phyloP scores from a whole-genome alignment of 2,888 invertebrate species.

The Dicranocentrus wangi region DNA sequence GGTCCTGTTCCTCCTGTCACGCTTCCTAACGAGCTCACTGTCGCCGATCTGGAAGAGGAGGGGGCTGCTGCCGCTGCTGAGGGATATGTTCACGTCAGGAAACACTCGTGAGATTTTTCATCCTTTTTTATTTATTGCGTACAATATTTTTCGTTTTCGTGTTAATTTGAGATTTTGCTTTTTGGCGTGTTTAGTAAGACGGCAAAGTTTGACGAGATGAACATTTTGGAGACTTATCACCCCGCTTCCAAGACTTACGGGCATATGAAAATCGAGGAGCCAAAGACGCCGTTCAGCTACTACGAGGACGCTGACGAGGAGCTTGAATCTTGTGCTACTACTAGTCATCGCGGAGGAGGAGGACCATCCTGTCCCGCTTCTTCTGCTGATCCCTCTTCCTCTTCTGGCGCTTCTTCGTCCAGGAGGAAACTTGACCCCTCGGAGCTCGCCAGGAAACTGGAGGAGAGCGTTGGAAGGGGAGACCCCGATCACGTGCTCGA shows the following conservation, averaged over 20 bases:
- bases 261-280: slow-evolving; percentile 97
- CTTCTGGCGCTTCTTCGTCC: neutral
- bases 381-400: too few relatives aligned
- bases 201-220: slow-evolving; percentile 98
- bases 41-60: slow-evolving; percentile 18
- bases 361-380: too few relatives aligned
- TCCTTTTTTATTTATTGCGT: slow-evolving; percentile 5
- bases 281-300: slow-evolving; percentile 92
- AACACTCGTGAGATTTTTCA: slow-evolving; percentile 29
- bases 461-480: neutral
- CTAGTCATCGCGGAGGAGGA: too few relatives aligned
- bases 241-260: slow-evolving; percentile 99
- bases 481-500: neutral
- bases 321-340: slow-evolving; percentile 69
- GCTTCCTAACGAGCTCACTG: too few relatives aligned
- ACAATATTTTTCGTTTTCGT: neutral
- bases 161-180: neutral
- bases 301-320: slow-evolving; percentile 75
- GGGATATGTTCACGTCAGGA: slow-evolving; percentile 11
- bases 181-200: slow-evolving; percentile 75
- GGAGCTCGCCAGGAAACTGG: slow-evolving; percentile 21
- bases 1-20: too few relatives aligned
- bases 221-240: slow-evolving; percentile 97
- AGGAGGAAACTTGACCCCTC: slow-evolving; percentile 31
- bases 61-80: neutral